A percentile compares a stretch with the other conserved stretches of the same genome.
Evolutionary conservation across 2,113 vertebrate genomes (phyloP).

Genomic region (Columbina picui): DNA sequence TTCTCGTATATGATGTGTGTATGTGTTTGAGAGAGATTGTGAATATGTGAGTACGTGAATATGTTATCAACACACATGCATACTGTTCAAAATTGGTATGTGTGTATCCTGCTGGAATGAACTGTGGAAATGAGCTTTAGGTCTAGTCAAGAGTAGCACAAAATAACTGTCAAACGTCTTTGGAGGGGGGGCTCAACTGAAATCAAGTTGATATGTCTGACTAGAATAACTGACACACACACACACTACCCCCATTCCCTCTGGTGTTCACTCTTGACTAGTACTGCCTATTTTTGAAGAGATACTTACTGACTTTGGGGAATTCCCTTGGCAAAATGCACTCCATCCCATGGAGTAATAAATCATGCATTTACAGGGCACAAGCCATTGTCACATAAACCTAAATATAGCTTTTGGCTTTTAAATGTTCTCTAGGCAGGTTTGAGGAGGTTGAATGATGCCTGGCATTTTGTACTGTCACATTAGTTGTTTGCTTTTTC

Average conservation of each 20-base stretch:
- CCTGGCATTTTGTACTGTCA: background rate
- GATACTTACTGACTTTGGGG: background rate
- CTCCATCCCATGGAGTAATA: background rate
- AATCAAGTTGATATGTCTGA: background rate
- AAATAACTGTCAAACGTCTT: background rate
- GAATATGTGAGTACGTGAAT: background rate
- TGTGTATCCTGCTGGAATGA: background rate
- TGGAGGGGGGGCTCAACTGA: background rate
- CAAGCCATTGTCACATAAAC: background rate
- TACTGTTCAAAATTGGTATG: background rate
- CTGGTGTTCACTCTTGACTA: background rate
- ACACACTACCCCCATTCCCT: too few species aligned
- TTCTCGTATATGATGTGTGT: background rate
- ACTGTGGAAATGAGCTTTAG: background rate
- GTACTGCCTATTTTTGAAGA: background rate
- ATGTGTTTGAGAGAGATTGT: background rate
- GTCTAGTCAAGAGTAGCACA: background rate
- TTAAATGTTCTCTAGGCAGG: background rate
- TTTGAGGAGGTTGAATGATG: background rate
- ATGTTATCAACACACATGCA: background rate
- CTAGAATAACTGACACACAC: background rate
- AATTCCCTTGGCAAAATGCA: background rate
- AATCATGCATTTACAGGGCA: background rate
- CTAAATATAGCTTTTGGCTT: background rate
- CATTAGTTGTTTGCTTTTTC: background rate